Percentiles rank a stretch among this genome's conserved stretches.
Conservation (phyloP, 2,888 invertebrate species). For the Boloria euphrosyne region DNA sequence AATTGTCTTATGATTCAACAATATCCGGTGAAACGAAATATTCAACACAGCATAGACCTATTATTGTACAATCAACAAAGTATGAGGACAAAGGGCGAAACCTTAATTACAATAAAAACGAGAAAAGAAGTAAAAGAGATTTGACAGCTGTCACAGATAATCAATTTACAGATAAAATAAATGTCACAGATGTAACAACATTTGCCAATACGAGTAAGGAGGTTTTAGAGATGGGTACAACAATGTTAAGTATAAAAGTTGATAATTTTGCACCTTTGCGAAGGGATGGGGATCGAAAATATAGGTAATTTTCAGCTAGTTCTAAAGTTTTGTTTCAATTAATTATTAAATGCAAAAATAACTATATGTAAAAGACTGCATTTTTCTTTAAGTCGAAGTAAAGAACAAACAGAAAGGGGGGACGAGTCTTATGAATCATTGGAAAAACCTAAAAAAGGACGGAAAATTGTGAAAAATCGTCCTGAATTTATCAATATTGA, state of each 20-base stretch:
- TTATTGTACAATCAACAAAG: conserved; percentile 48
- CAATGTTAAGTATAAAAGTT: conserved; percentile 18
- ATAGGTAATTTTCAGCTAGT: conserved; percentile 7
- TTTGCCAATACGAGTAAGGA: not conserved
- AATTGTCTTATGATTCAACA: too few relatives aligned
- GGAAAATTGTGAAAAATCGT: not conserved
- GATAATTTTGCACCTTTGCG: conserved; percentile 29
- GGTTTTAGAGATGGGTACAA: conserved; percentile 24
- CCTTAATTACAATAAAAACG: conserved; percentile 14
- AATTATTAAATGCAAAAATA: not conserved
- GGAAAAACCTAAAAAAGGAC: not conserved
- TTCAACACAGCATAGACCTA: conserved; percentile 57
- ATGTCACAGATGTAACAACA: not conserved
- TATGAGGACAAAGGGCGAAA: conserved; percentile 31
- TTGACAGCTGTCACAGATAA: not conserved
- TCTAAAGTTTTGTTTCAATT: not conserved
- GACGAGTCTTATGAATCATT: conserved; percentile 11
- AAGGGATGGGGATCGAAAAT: conserved; percentile 4
- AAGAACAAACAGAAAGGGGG: conserved; percentile 7
- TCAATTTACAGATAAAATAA: not conserved
- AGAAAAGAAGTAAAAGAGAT: conserved; percentile 17
- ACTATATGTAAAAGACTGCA: not conserved
- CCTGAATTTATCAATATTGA: too few relatives aligned
- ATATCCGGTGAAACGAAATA: conserved; percentile 49
- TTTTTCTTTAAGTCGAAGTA: conserved; percentile 1